Evolutionary conservation across 2,888 invertebrate genomes (phyloP).

Genomic region (Tipula lateralis): DNA sequence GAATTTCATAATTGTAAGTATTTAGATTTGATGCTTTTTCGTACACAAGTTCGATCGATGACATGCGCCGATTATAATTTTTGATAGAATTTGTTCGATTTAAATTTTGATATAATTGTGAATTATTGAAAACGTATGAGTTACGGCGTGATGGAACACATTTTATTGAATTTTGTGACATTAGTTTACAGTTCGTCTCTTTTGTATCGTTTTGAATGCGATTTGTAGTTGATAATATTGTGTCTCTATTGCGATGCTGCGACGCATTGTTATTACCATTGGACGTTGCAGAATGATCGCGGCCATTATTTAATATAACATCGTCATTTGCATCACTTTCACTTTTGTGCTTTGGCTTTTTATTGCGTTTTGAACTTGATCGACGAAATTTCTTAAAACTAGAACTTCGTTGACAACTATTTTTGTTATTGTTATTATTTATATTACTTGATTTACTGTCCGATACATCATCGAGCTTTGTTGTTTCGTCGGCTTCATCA

Average conservation of each 20-base stretch:
- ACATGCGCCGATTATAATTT: constrained; percentile 43
- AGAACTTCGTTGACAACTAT: constrained; percentile 56
- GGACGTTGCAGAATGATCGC: constrained; percentile 70
- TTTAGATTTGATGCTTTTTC: constrained; percentile 48
- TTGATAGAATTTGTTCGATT: constrained; percentile 45
- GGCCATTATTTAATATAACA: constrained; percentile 63
- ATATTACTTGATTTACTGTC: neutral
- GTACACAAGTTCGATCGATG: constrained; percentile 47
- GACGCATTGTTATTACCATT: constrained; percentile 52
- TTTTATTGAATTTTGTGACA: constrained; percentile 63
- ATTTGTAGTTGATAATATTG: constrained; percentile 57
- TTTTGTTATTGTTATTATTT: constrained; percentile 20
- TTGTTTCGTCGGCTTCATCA: constrained; percentile 37
- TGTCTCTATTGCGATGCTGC: constrained; percentile 54
- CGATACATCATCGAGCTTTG: constrained; percentile 41
- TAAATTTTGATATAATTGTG: constrained; percentile 48
- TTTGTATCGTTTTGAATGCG: constrained; percentile 75
- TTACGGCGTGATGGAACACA: constrained; percentile 43
- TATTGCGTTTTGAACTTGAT: constrained; percentile 66
- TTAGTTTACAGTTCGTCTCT: constrained; percentile 49
- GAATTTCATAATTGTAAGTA: constrained; percentile 47
- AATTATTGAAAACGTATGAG: constrained; percentile 46
- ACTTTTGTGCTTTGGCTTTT: constrained; percentile 50
- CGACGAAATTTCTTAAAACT: constrained; percentile 68
- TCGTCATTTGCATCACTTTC: constrained; percentile 51